Evolutionary conservation across 2,113 vertebrate genomes (phyloP).

Genomic region (Melanerpes formicivorus): DNA sequence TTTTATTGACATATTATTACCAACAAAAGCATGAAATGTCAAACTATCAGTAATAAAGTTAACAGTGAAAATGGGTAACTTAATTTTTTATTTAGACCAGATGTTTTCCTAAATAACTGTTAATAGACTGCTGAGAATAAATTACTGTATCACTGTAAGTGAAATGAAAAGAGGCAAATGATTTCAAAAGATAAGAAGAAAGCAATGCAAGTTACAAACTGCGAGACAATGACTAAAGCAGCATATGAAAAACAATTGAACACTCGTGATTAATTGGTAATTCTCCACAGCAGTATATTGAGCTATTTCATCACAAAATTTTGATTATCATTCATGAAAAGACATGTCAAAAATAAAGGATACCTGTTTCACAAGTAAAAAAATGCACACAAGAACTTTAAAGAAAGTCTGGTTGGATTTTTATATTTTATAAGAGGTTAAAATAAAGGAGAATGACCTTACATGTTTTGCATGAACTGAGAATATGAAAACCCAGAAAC

Average conservation of each 20-base stretch:
- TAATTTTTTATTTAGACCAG: neutral
- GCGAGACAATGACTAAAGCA: neutral
- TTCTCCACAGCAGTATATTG: neutral
- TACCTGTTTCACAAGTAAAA: neutral
- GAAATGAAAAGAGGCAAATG: neutral
- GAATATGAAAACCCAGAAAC: neutral
- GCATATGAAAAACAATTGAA: neutral
- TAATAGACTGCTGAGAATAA: neutral
- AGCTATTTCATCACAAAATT: neutral
- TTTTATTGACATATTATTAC: neutral
- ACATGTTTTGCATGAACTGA: neutral
- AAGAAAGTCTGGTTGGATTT: neutral
- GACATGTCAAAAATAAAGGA: neutral
- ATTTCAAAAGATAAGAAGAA: neutral
- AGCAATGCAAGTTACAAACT: neutral
- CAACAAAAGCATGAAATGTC: neutral
- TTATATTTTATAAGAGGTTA: neutral
- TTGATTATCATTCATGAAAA: neutral
- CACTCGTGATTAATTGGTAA: neutral
- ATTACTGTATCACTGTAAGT: neutral
- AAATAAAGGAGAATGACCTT: neutral
- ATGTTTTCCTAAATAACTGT: neutral
- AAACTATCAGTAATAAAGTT: neutral
- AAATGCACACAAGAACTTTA: neutral
- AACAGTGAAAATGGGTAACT: neutral